Evolutionary conservation across 2,797 vertebrate genomes (phyloP).

Genomic region (Artibeus jamaicensis): DNA sequence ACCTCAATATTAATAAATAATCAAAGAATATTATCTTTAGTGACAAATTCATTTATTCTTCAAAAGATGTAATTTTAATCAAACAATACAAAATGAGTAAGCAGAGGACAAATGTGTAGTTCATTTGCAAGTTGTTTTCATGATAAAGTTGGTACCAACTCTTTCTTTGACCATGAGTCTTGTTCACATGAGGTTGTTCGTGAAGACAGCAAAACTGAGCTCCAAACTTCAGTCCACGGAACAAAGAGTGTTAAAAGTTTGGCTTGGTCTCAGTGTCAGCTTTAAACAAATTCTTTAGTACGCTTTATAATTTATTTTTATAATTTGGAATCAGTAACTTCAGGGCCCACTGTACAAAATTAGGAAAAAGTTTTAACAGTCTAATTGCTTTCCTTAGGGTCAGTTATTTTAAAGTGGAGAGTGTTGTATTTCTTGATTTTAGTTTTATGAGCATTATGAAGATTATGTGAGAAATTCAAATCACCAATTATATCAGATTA

Average conservation of each 20-base stretch:
- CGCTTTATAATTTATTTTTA: neutral
- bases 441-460: neutral
- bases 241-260: neutral
- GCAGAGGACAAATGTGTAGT: neutral
- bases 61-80: neutral
- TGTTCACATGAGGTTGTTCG: neutral
- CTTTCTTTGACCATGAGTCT: neutral
- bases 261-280: neutral
- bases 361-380: neutral
- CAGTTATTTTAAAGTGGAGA: neutral
- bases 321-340: neutral
- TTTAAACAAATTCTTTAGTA: neutral
- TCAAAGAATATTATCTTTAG: neutral
- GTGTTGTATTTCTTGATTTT: neutral
- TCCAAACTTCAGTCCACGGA: neutral
- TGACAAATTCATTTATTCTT: neutral
- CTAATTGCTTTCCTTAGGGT: neutral
- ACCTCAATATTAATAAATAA: neutral
- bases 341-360: neutral
- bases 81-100: neutral
- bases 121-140: neutral
- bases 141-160: neutral
- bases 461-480: neutral
- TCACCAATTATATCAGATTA: neutral
- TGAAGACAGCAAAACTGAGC: neutral